phyloP scores from a whole-genome alignment of 30 jellyfish, hydroid and myxozoan species.

The Cassiopea xamachana region DNA sequence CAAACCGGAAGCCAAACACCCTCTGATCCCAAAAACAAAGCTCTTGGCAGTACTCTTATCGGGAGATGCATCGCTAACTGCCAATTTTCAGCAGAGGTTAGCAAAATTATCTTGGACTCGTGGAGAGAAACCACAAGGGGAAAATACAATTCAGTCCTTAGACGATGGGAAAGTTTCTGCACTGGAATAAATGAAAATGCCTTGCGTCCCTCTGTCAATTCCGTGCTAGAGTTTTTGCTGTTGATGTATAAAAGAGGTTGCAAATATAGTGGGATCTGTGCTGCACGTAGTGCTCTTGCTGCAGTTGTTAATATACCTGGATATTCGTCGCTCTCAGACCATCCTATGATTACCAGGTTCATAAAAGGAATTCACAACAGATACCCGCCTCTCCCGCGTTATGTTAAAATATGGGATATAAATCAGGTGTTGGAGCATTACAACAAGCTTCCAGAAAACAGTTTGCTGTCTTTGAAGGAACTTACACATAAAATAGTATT shows the following conservation, averaged over 20 bases:
- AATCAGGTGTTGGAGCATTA: slow-evolving; percentile 46
- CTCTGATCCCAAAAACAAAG: slow-evolving; percentile 13
- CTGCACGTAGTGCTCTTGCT: slow-evolving; percentile 31
- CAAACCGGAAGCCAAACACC: background rate
- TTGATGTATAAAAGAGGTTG: slow-evolving; percentile 35
- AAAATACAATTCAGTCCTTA: slow-evolving; percentile 21
- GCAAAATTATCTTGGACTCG: slow-evolving; percentile 21
- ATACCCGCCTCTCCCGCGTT: slow-evolving; percentile 34
- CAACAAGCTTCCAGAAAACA: slow-evolving; percentile 16
- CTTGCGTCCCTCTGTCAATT: slow-evolving; percentile 8
- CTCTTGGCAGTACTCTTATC: slow-evolving; percentile 29
- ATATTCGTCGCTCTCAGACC: slow-evolving; percentile 33
- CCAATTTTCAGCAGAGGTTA: slow-evolving; percentile 16
- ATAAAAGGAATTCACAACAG: slow-evolving; percentile 29
- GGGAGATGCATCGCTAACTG: slow-evolving; percentile 19
- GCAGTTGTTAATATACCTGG: slow-evolving; percentile 19
- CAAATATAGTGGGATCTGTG: slow-evolving; percentile 43
- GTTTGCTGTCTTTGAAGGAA: slow-evolving; percentile 28
- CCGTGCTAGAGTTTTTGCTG: slow-evolving; percentile 22
- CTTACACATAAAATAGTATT: slow-evolving; percentile 35
- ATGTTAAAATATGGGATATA: slow-evolving; percentile 52
- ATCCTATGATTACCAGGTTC: slow-evolving; percentile 39
- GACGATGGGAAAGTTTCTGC: slow-evolving; percentile 43
- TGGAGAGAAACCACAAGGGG: slow-evolving; percentile 30
- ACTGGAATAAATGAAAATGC: slow-evolving; percentile 16